phyloP scores from a whole-genome alignment of 2,113 vertebrate species.

The Accipiter virgatus region DNA sequence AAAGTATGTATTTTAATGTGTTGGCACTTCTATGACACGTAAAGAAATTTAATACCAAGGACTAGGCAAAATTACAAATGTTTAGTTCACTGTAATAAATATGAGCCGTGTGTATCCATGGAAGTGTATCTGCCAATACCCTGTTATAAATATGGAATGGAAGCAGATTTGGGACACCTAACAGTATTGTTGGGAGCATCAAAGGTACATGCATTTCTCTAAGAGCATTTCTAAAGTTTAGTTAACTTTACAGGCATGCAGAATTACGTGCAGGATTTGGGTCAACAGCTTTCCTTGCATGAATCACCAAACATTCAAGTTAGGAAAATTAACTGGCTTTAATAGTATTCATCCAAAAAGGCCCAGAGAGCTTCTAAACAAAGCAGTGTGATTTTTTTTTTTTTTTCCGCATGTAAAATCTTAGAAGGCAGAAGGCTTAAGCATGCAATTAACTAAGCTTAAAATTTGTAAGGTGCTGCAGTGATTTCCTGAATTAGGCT shows the following conservation, averaged over 20 bases:
- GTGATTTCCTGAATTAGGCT: not conserved
- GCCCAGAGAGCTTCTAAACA: not conserved
- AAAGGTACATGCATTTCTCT: not conserved
- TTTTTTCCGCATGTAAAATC: not conserved
- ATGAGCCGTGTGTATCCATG: not conserved
- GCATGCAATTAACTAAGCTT: not conserved
- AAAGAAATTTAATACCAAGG: not conserved
- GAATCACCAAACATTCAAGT: not conserved
- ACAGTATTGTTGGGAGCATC: not conserved
- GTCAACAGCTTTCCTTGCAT: not conserved
- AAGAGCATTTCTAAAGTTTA: not conserved
- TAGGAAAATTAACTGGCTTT: not conserved
- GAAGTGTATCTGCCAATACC: not conserved
- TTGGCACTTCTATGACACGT: not conserved
- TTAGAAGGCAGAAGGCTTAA: not conserved
- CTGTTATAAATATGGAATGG: not conserved
- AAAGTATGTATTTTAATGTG: not conserved
- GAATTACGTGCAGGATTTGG: not conserved
- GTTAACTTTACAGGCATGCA: not conserved
- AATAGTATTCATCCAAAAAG: not conserved
- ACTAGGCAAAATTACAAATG: not conserved
- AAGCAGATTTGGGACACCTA: not conserved
- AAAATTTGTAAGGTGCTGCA: not conserved
- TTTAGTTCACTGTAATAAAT: not conserved
- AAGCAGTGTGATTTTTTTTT: not conserved